Evolutionary conservation across 2,888 invertebrate species (phyloP).

Genomic region (Drosophila falleni): DNA sequence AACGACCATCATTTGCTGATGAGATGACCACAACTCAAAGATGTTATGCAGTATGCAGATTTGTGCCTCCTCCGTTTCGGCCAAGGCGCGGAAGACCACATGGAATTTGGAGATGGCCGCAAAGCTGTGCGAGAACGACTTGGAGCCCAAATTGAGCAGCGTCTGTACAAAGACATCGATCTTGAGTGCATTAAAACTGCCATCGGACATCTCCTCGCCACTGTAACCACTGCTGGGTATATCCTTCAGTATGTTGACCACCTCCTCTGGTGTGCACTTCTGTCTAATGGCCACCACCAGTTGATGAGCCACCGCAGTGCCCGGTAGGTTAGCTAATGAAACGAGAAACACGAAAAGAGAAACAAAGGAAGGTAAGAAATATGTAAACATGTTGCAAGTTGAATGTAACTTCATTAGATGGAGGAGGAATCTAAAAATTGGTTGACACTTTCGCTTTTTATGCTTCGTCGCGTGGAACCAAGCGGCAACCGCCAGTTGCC

Average conservation of each 20-base stretch:
- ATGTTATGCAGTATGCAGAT: constrained; percentile 96
- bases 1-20: constrained; percentile 98
- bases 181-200: constrained; percentile 95
- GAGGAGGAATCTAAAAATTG: constrained; percentile 5
- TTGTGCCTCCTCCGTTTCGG: constrained; percentile 97
- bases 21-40: constrained; percentile 97
- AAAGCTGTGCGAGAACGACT: constrained; percentile 99
- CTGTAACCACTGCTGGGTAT: constrained; percentile 91
- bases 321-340: constrained; percentile 90
- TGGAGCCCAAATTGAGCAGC: constrained; percentile 95
- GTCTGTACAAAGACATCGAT: constrained; percentile 99
- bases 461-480: constrained; percentile 68
- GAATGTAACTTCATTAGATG: constrained; percentile 1
- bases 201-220: constrained; percentile 88
- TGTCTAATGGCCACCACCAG: constrained; percentile 94
- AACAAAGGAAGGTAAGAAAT: background rate
- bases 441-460: constrained; percentile 33
- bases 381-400: background rate
- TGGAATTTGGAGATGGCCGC: constrained; percentile 99
- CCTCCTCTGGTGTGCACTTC: constrained; percentile 96
- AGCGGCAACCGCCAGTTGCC: constrained; percentile 52
- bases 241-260: constrained; percentile 93
- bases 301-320: constrained; percentile 93
- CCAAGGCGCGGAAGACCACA: constrained; percentile 95
- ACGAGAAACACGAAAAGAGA: background rate